Conservation (phyloP, 1,140 invertebrate species). For the Idris sp. region DNA sequence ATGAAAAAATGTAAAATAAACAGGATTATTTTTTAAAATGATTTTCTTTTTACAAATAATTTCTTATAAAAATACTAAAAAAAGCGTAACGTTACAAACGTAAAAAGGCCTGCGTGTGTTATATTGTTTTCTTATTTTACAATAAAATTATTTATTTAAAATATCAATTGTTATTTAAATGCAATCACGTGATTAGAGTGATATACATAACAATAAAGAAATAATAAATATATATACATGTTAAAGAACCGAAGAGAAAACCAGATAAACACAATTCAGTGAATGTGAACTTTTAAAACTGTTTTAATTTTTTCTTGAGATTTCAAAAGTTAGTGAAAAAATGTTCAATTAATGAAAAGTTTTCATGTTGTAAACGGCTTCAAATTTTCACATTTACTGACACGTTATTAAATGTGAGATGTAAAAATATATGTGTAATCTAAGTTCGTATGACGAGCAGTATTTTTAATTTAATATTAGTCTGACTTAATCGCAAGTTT, state of each 20-base stretch:
- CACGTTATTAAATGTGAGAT: constrained; percentile 42
- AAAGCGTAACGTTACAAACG: too few relatives aligned
- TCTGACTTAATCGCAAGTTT: constrained; percentile 70
- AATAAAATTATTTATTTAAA: constrained; percentile 72
- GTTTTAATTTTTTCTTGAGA: too few relatives aligned
- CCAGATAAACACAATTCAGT: too few relatives aligned
- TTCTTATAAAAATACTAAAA: too few relatives aligned
- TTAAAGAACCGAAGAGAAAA: too few relatives aligned
- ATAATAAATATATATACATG: too few relatives aligned
- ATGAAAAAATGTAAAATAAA: not conserved
- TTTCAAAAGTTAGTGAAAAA: too few relatives aligned
- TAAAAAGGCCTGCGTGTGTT: constrained; percentile 2
- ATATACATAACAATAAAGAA: constrained; percentile 19
- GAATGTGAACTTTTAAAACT: too few relatives aligned
- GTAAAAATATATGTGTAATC: constrained; percentile 46
- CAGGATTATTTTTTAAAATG: constrained; percentile 5
- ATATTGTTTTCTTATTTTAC: constrained; percentile 15
- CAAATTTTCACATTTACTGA: too few relatives aligned
- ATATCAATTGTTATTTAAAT: constrained; percentile 61
- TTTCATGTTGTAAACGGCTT: too few relatives aligned
- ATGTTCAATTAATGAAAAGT: too few relatives aligned
- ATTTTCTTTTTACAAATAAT: constrained; percentile 5
- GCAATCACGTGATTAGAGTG: constrained; percentile 62
- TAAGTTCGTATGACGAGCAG: constrained; percentile 73
- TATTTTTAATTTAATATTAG: constrained; percentile 76